Percentiles rank a stretch among this genome's conserved stretches.
Conservation (phyloP, 2,888 invertebrate species). For the Deilephila elpenor region DNA sequence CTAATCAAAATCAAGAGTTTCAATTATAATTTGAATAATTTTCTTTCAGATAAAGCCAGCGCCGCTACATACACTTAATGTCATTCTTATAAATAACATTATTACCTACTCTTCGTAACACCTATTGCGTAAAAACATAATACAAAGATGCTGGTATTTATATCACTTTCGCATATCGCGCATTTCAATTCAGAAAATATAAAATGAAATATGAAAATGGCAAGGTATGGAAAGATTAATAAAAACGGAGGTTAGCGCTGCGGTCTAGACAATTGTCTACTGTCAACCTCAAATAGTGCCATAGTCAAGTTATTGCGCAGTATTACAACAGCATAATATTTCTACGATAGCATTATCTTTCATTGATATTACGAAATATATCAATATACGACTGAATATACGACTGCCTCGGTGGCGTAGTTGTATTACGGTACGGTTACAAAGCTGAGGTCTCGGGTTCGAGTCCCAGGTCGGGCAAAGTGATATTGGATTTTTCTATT, state of each 20-base stretch:
- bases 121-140: not conserved
- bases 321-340: not conserved
- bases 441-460: too few relatives aligned
- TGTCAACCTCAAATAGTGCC: not conserved
- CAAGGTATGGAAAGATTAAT: slow-evolving; percentile 1
- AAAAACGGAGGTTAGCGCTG: slow-evolving; percentile 6
- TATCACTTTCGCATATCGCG: not conserved
- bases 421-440: too few relatives aligned
- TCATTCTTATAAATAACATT: too few relatives aligned
- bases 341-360: too few relatives aligned
- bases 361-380: slow-evolving; percentile 1
- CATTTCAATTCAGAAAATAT: slow-evolving; percentile 6
- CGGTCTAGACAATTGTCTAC: not conserved
- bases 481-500: too few relatives aligned
- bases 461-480: too few relatives aligned
- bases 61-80: too few relatives aligned
- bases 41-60: too few relatives aligned
- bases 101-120: not conserved
- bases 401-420: too few relatives aligned
- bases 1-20: too few relatives aligned
- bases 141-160: not conserved
- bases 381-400: too few relatives aligned
- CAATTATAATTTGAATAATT: too few relatives aligned
- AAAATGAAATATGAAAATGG: slow-evolving; percentile 6
- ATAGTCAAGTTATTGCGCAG: not conserved